Conservation (phyloP, 2,888 invertebrate genomes). For the Mycalesis mineus region DNA sequence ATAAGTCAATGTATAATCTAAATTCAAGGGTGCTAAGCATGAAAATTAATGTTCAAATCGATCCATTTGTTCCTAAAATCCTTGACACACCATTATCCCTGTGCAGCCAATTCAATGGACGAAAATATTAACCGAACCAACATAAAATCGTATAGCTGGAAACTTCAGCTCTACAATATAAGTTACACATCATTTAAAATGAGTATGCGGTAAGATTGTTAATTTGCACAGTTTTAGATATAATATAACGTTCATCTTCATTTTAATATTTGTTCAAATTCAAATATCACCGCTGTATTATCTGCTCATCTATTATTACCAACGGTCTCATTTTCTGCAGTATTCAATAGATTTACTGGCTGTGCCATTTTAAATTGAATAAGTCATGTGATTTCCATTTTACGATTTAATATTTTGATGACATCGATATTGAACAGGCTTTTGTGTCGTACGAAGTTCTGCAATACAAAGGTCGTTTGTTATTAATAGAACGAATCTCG, state of each 20-base stretch:
- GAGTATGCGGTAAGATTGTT: neutral
- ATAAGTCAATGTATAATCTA: too few species aligned
- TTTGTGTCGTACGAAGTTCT: slow-evolving; percentile 4
- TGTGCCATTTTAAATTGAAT: slow-evolving; percentile 26
- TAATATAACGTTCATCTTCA: slow-evolving; percentile 5
- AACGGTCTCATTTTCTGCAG: slow-evolving; percentile 21
- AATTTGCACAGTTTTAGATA: neutral
- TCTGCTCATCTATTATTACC: slow-evolving; percentile 24
- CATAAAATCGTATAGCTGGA: neutral
- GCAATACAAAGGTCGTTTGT: slow-evolving; percentile 9
- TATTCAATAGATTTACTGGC: slow-evolving; percentile 24
- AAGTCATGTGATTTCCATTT: slow-evolving; percentile 23
- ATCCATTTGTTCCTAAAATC: neutral
- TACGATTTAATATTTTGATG: slow-evolving; percentile 23
- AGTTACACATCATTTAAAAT: neutral
- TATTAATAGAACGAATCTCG: too few species aligned
- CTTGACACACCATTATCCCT: neutral
- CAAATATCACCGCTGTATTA: slow-evolving; percentile 12
- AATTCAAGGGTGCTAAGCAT: too few species aligned
- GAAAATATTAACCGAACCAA: neutral
- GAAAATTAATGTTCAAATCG: too few species aligned
- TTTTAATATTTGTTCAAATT: slow-evolving; percentile 19
- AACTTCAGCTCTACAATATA: neutral
- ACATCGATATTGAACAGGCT: slow-evolving; percentile 8
- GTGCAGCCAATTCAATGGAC: neutral